A percentile compares a stretch with the other conserved stretches of the same genome.
phyloP scores from a whole-genome alignment of 2,888 invertebrate genomes.

The Pocota personata region DNA sequence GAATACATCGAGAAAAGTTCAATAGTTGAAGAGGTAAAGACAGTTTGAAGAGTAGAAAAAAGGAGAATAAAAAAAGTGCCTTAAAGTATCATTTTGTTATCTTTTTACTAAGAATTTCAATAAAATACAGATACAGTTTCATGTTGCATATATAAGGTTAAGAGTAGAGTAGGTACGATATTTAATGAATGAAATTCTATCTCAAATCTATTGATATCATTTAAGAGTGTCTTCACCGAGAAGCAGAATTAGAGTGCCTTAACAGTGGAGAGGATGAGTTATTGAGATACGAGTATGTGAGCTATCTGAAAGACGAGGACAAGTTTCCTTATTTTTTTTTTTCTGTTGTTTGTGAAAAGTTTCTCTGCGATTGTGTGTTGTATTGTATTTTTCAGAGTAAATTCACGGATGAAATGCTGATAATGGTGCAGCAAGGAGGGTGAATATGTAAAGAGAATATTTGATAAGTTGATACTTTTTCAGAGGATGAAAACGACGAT shows the following conservation, averaged over 20 bases:
- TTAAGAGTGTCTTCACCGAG: background rate
- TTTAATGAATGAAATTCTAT: conserved; percentile 3
- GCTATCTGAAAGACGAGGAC: background rate
- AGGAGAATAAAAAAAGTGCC: background rate
- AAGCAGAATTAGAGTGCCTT: background rate
- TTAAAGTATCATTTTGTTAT: too few relatives aligned
- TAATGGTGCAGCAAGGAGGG: background rate
- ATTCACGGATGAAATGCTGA: background rate
- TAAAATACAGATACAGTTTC: background rate
- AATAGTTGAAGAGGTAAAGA: conserved; percentile 26
- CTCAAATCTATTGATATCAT: background rate
- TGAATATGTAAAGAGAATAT: background rate
- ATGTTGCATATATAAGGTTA: background rate
- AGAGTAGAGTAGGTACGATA: background rate
- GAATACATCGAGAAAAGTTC: conserved; percentile 12
- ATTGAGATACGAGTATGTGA: background rate
- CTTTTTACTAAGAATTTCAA: background rate
- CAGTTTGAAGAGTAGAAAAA: conserved; percentile 6
- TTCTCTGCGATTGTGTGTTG: conserved; percentile 12
- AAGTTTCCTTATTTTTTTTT: background rate
- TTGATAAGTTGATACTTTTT: conserved; percentile 3
- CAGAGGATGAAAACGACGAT: background rate
- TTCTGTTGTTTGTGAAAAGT: background rate
- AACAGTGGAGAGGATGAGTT: background rate
- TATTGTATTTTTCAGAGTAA: background rate